These are phyloP conservation scores for Eriosoma lanigerum DNA, from an alignment of 1,140 invertebrate genomes.

Conservation along the genomic window DNA sequence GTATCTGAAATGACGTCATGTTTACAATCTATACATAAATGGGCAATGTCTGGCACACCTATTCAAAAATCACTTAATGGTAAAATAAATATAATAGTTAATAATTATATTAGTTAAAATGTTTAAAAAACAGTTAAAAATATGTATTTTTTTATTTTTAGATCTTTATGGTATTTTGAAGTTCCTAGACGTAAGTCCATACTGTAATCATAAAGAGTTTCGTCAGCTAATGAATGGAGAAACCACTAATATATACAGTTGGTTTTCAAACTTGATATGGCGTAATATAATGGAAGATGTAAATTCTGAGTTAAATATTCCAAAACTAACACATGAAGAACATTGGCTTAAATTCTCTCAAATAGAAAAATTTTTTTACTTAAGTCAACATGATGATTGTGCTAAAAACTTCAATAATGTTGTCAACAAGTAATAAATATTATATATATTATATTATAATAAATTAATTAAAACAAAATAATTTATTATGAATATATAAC, in stretches of 20 bases:
- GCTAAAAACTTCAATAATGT: conserved; percentile 56
- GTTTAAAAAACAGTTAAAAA: neutral
- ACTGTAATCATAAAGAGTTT: conserved; percentile 54
- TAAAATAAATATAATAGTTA: conserved; percentile 54
- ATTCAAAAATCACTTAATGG: conserved; percentile 67
- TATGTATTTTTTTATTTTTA: conserved; percentile 55
- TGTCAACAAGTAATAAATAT: conserved; percentile 53
- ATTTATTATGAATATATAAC: too few relatives aligned
- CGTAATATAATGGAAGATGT: conserved; percentile 70
- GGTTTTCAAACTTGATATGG: conserved; percentile 64
- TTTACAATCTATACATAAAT: conserved; percentile 66
- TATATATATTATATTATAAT: too few relatives aligned
- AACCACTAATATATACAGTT: conserved; percentile 54
- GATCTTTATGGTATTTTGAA: conserved; percentile 73
- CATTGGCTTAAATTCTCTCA: conserved; percentile 61
- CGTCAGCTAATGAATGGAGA: conserved; percentile 56
- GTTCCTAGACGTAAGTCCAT: conserved; percentile 69
- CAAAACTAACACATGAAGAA: conserved; percentile 59
- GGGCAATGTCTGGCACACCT: conserved; percentile 80
- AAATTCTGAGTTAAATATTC: conserved; percentile 61
- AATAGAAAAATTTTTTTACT: conserved; percentile 63
- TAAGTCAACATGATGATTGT: conserved; percentile 59
- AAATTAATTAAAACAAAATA: too few relatives aligned
- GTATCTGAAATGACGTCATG: conserved; percentile 65
- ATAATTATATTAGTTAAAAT: conserved; percentile 10